These are phyloP conservation scores for Aethes cnicana DNA, from an alignment of 2,888 invertebrate species.

Conservation along the genomic window DNA sequence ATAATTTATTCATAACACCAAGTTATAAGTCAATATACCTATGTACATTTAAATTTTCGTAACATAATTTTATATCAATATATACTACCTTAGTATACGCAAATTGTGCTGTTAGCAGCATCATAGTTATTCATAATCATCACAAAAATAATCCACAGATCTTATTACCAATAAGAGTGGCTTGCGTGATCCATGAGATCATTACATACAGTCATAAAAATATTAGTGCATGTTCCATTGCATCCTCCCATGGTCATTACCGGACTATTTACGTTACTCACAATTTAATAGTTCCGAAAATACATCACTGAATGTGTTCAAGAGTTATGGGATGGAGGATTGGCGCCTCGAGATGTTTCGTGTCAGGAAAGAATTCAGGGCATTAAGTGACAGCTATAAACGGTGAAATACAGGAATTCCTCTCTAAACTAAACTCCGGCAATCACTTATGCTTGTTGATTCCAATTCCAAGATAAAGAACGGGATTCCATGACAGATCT, in stretches of 20 bases:
- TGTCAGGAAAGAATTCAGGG: slow-evolving; percentile 34
- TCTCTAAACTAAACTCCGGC: slow-evolving; percentile 1
- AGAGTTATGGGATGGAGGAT: slow-evolving; percentile 16
- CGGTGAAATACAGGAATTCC: slow-evolving; percentile 17
- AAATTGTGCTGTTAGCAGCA: too few species aligned
- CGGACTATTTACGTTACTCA: slow-evolving; percentile 20
- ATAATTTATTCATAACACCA: too few species aligned
- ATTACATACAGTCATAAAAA: slow-evolving; percentile 10
- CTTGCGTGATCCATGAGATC: slow-evolving; percentile 9
- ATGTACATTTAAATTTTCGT: too few species aligned
- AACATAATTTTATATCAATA: too few species aligned
- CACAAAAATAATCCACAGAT: too few species aligned
- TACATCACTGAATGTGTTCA: slow-evolving; percentile 33
- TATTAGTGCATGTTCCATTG: slow-evolving; percentile 5
- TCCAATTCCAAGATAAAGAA: neutral
- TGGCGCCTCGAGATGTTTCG: slow-evolving; percentile 34
- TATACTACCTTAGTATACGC: too few species aligned
- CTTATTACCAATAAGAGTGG: neutral
- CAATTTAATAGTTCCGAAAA: slow-evolving; percentile 41
- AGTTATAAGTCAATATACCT: too few species aligned
- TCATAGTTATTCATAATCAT: too few species aligned
- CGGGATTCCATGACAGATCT: too few species aligned
- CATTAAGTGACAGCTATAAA: slow-evolving; percentile 29
- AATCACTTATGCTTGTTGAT: neutral
- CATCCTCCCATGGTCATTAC: slow-evolving; percentile 26